Base-by-base conservation (phyloP, 2,113 vertebrate genomes). In the Cyprinodon variegatus region DNA sequence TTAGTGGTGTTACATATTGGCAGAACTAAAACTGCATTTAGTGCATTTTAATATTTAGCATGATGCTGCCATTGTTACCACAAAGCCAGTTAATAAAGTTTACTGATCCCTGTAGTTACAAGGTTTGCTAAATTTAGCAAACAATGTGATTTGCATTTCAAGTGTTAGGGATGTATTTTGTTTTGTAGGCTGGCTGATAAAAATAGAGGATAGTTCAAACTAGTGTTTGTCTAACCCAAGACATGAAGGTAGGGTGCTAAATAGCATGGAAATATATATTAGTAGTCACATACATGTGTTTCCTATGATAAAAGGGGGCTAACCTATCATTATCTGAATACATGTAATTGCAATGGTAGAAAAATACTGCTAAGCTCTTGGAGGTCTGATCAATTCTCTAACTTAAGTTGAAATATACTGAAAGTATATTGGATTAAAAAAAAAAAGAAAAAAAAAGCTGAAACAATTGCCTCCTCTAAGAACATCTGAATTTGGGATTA, bases 401-500 rank as follows among this genome's bases (percentile, higher is more conserved):
- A n/a, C 10, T n/a, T 50, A 4, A 14, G 14, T 2, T 50, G 39
- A 2, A 70, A 50, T 61, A 7, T 15, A 3, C n/a, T 38, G 40
- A 40, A 70, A 83, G 22, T 59, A 11, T 1, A 46, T 20, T 12
- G 48, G 4, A 48, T 13, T 41, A 10, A 68, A 65, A 10, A 67
- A 70, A 22, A 29, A 29, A 1, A 29, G n/a, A 13, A 12, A 50
- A 2, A 11, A 3, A 6, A 57, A 15, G 40, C 11, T 61, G 0
- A 4, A 53, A 63, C 17, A 77, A 64, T 13, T 12, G 40, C 11
- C 1, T 17, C 38, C 12, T 61, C 48, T 57, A 68, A 79, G 39
- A 81, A 66, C 14, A 8, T 68, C n/a, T 15, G 40, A 66, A 11
- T 68, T 14, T 82, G 53, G 71, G 22, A 83, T 70, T 61, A 40